Evolutionary conservation across 1,140 invertebrate genomes (phyloP).

Genomic region (Reticulitermes speratus): DNA sequence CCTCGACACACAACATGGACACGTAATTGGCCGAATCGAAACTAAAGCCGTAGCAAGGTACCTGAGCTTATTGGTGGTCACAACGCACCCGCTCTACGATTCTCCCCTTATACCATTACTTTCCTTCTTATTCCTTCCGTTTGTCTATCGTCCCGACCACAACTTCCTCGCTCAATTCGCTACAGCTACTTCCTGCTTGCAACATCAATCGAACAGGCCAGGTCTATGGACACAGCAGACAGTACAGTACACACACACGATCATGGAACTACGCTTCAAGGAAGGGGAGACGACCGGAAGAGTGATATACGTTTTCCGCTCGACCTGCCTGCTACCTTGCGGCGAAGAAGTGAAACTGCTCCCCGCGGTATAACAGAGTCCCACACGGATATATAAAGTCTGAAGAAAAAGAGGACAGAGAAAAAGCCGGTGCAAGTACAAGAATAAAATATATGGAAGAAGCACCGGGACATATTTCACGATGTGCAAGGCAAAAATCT

Average conservation of each 20-base stretch:
- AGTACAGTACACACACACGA: too few relatives aligned
- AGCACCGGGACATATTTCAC: conserved; percentile 2
- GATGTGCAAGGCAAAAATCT: conserved; percentile 12
- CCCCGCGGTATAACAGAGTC: neutral
- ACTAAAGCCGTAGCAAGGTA: too few relatives aligned
- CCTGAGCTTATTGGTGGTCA: too few relatives aligned
- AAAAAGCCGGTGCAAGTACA: neutral
- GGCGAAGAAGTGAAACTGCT: conserved; percentile 17
- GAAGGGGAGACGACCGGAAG: neutral
- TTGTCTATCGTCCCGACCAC: neutral
- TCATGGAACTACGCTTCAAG: too few relatives aligned
- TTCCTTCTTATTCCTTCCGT: neutral
- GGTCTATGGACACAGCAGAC: neutral
- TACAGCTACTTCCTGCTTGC: neutral
- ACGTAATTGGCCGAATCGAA: too few relatives aligned
- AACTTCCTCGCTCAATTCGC: neutral
- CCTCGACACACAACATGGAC: too few relatives aligned
- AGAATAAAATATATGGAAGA: conserved; percentile 11
- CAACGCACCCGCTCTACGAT: too few relatives aligned
- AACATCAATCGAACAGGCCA: neutral
- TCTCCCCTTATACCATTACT: neutral
- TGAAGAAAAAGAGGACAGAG: neutral
- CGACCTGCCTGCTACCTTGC: conserved; percentile 6
- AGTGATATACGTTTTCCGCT: conserved; percentile 11
- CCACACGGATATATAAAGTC: neutral